Percentiles rank a stretch among this genome's conserved stretches.
Conservation (phyloP, 2,888 invertebrate species). For the Tinea semifulvella region DNA sequence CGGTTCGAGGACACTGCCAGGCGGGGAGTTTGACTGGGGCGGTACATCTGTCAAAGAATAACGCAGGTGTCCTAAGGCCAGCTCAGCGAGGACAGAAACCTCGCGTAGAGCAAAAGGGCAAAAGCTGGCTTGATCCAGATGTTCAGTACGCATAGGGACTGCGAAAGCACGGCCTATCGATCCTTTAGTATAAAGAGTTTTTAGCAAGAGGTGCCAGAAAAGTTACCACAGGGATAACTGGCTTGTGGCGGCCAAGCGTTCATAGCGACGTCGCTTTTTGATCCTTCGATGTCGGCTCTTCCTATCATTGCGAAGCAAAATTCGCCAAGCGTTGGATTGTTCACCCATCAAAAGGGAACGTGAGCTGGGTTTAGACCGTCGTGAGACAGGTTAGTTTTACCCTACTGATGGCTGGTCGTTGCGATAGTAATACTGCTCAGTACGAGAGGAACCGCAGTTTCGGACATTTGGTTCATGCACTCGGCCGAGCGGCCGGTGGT, state of each 20-base stretch:
- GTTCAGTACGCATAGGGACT: constrained; percentile 71
- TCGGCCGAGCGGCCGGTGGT: constrained; percentile 70
- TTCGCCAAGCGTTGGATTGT: constrained; percentile 77
- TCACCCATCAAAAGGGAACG: constrained; percentile 73
- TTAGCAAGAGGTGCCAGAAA: constrained; percentile 75
- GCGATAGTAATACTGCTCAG: constrained; percentile 65
- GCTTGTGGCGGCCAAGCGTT: constrained; percentile 72
- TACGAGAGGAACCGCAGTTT: constrained; percentile 69
- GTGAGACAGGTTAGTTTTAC: constrained; percentile 72
- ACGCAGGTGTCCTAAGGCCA: constrained; percentile 72
- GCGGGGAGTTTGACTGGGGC: constrained; percentile 74
- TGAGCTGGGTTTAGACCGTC: constrained; percentile 74
- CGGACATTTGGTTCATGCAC: constrained; percentile 70
- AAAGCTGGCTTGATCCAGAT: constrained; percentile 73
- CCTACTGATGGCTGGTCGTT: constrained; percentile 64
- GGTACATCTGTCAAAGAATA: constrained; percentile 73
- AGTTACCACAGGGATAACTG: constrained; percentile 78
- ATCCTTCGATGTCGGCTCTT: constrained; percentile 80
- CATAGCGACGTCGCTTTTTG: constrained; percentile 75
- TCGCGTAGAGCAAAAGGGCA: constrained; percentile 76
- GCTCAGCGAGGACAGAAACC: constrained; percentile 75
- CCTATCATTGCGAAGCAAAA: constrained; percentile 79
- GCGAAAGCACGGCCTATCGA: constrained; percentile 74
- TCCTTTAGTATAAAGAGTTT: constrained; percentile 67
- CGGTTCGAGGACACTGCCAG: constrained; percentile 68